Evolutionary conservation across 2,888 invertebrate species (phyloP).

Genomic region (Metopia argyrocephala): DNA sequence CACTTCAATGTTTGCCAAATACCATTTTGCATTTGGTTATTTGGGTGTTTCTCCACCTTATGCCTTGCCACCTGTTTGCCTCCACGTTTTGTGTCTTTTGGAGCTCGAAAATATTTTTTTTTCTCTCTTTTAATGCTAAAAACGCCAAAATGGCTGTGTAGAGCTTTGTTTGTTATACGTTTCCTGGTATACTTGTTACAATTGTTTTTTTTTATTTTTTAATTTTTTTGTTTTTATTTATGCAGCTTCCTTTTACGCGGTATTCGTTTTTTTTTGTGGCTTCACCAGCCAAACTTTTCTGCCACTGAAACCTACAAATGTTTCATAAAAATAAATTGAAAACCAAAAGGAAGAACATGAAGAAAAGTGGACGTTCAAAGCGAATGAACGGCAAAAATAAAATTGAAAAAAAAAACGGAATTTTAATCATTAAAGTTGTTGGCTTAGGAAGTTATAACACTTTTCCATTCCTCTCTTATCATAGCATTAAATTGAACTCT

Average conservation of each 20-base stretch:
- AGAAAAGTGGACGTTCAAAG: not conserved
- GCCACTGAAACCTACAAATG: constrained; percentile 57
- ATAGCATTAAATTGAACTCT: constrained; percentile 41
- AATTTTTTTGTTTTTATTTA: constrained; percentile 50
- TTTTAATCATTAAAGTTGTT: constrained; percentile 62
- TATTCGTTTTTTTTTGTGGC: constrained; percentile 3
- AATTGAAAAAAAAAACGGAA: constrained; percentile 19
- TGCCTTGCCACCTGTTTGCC: not conserved
- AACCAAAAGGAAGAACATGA: constrained; percentile 8
- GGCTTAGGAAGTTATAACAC: constrained; percentile 43
- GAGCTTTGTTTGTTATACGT: constrained; percentile 45
- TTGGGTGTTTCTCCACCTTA: constrained; percentile 35
- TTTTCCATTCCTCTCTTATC: not conserved
- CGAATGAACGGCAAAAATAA: not conserved
- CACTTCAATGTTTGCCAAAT: constrained; percentile 36
- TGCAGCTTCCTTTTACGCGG: constrained; percentile 47
- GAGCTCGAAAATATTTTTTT: constrained; percentile 38
- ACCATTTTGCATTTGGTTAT: constrained; percentile 10
- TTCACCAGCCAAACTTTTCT: constrained; percentile 38
- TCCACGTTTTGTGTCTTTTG: constrained; percentile 49
- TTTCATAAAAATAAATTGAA: constrained; percentile 58
- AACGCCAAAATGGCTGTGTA: not conserved
- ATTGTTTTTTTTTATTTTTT: constrained; percentile 5
- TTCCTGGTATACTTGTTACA: constrained; percentile 41
- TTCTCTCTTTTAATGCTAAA: constrained; percentile 15